phyloP scores from a whole-genome alignment of 2,797 vertebrate genomes.

The Carduelis carduelis region DNA sequence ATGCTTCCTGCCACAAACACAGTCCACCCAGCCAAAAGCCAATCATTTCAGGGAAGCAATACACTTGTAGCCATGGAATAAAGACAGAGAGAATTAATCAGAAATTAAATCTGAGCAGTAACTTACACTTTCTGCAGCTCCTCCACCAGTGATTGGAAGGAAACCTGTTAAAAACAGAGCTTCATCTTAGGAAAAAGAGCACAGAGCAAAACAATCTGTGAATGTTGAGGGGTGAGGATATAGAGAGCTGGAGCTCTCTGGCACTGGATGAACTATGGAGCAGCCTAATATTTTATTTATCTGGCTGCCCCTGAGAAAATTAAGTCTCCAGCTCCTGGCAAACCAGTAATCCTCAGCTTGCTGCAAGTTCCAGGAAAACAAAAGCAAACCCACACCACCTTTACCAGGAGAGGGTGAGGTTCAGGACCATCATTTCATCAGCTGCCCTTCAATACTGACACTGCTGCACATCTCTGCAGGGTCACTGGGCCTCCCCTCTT shows the following conservation, averaged over 20 bases:
- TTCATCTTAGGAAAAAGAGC: neutral
- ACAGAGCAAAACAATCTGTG: neutral
- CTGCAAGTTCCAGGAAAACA: neutral
- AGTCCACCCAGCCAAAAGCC: neutral
- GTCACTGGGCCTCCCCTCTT: neutral
- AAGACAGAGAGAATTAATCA: neutral
- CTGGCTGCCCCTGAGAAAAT: neutral
- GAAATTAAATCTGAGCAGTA: neutral
- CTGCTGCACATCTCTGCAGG: neutral
- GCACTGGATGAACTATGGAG: neutral
- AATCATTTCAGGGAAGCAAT: neutral
- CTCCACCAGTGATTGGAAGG: constrained; percentile 82
- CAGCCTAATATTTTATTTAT: neutral
- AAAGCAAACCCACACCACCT: neutral
- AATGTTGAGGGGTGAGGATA: neutral
- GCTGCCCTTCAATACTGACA: neutral
- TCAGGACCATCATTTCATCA: neutral
- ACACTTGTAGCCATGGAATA: neutral
- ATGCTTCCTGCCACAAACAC: neutral
- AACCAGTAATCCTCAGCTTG: neutral
- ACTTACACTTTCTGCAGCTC: constrained; percentile 90
- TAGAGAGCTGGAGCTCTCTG: neutral
- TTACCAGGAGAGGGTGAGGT: neutral
- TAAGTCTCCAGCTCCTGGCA: neutral
- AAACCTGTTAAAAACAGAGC: constrained; percentile 72